Base-by-base conservation (phyloP, 2,888 invertebrate species). In the Dinocampus coccinellae region DNA sequence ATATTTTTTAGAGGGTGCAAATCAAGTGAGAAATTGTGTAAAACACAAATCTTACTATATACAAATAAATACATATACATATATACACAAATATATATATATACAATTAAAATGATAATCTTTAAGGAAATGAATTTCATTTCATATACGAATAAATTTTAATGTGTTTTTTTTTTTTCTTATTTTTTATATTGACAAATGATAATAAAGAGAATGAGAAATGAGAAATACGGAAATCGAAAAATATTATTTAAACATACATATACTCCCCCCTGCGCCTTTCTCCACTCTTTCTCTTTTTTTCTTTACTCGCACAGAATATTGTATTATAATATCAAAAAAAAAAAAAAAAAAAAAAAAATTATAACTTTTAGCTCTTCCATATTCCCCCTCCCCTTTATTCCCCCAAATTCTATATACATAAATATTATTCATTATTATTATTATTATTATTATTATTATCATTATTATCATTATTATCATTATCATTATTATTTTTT, bases 221-320 rank as follows among this genome's bases (percentile, higher is more conserved):
- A 16, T 10, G 11, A 47, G 3, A 36, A 10, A 36, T 29, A 29
- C 29, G 29, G 7, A 7, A n/a, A n/a, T n/a, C n/a, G n/a, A n/a
- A 29, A 29, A 29, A 29, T 29, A 29, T 29, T 29, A 7, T 29
- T 29, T 29, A 29, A 7, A 7, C 29, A 33, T 33, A 33, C 7
- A 4, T 33, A 33, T 33, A 33, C 7, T 7, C 3, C 7, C 7
- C 33, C 3, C 33, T 33, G 7, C 3, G 33, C 7, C 3, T 33
- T 33, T 7, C 7, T 33, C 33, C n/a, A 63, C 33, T 26, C 20
- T 55, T 55, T 36, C 22, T 36, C 55, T 16, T 11, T 9, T 60
- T 55, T 70, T 65, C 74, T 78, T 78, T 78, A 81, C 39, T n/a
- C n/a, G n/a, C n/a, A n/a, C n/a, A n/a, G n/a, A 79, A 84, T 81